Conservation (phyloP, 2,888 invertebrate genomes). For the Coenonympha glycerion region DNA sequence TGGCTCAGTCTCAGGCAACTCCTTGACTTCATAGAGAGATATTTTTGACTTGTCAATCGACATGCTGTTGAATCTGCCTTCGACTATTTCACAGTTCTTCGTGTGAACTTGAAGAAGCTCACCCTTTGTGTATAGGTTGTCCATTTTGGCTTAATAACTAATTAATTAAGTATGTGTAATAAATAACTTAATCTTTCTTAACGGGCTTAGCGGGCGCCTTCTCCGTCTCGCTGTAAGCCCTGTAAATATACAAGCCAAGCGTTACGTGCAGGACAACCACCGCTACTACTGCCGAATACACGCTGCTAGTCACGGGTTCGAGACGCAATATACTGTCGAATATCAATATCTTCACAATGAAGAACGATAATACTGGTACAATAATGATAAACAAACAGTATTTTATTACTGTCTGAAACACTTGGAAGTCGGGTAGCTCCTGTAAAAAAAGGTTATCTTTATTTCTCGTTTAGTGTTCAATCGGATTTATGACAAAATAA, state of each 20-base stretch:
- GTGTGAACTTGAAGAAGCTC: slow-evolving; percentile 68
- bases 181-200: slow-evolving; percentile 53
- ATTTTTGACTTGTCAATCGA: slow-evolving; percentile 64
- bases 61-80: slow-evolving; percentile 66
- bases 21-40: slow-evolving; percentile 63
- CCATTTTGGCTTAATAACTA: slow-evolving; percentile 47
- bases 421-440: slow-evolving; percentile 81
- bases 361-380: slow-evolving; percentile 85
- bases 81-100: slow-evolving; percentile 58
- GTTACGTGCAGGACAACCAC: slow-evolving; percentile 85
- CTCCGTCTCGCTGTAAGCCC: slow-evolving; percentile 80
- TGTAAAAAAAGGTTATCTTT: slow-evolving; percentile 45
- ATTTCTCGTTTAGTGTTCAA: background rate
- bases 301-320: slow-evolving; percentile 80
- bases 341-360: slow-evolving; percentile 79
- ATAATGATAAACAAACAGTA: slow-evolving; percentile 85
- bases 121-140: slow-evolving; percentile 65
- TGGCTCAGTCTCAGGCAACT: slow-evolving; percentile 45
- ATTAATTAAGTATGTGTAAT: background rate
- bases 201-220: slow-evolving; percentile 54
- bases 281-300: slow-evolving; percentile 86
- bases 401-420: slow-evolving; percentile 84
- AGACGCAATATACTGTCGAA: slow-evolving; percentile 80
- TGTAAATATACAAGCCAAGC: slow-evolving; percentile 85
- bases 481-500: background rate